Conservation (phyloP, 1,140 invertebrate species). For the Microvelia longipes region DNA sequence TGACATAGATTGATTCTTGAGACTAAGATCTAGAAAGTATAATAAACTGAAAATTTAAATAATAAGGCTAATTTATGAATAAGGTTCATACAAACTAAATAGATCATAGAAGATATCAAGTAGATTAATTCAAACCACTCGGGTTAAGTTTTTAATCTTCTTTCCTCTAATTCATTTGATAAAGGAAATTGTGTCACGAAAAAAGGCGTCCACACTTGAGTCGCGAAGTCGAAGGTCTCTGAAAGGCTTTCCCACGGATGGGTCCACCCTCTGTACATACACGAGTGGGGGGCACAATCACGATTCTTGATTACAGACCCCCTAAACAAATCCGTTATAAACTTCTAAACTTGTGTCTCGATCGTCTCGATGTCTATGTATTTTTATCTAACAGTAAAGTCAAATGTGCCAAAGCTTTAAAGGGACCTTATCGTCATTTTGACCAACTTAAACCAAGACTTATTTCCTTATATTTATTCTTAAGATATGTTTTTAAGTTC, state of each 20-base stretch:
- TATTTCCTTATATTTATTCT: not conserved
- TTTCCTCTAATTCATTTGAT: not conserved
- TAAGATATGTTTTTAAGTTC: too few relatives aligned
- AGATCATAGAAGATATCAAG: too few relatives aligned
- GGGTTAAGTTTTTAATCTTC: too few relatives aligned
- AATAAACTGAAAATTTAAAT: too few relatives aligned
- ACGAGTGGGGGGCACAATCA: not conserved
- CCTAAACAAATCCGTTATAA: not conserved
- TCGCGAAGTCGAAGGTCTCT: not conserved
- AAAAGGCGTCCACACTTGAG: not conserved
- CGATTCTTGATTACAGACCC: not conserved
- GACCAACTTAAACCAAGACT: not conserved
- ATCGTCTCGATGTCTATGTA: not conserved
- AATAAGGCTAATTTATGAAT: too few relatives aligned
- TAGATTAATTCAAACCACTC: too few relatives aligned
- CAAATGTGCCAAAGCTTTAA: not conserved
- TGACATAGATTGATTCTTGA: too few relatives aligned
- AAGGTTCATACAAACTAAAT: too few relatives aligned
- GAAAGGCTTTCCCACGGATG: not conserved
- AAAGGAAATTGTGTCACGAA: not conserved
- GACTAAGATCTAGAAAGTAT: too few relatives aligned
- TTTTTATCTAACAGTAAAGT: not conserved
- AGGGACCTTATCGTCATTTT: not conserved
- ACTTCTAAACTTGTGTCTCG: too few relatives aligned
- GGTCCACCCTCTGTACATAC: not conserved